Percentiles rank a stretch among this genome's conserved stretches.
These are phyloP conservation scores for Eulithis testata DNA, from an alignment of 2,888 invertebrate genomes.

Conservation along the genomic window DNA sequence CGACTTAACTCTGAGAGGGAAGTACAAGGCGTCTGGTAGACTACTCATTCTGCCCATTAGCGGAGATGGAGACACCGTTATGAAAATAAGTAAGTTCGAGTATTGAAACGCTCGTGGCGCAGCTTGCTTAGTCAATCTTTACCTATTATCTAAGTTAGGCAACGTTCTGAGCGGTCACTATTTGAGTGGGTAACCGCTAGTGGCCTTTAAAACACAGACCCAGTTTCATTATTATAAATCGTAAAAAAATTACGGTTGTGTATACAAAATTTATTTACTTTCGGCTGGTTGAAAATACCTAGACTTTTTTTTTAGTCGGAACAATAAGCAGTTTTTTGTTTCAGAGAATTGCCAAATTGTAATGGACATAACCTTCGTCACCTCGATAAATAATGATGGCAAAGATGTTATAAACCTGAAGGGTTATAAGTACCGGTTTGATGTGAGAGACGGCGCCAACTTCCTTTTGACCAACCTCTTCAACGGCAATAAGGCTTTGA, in stretches of 20 bases:
- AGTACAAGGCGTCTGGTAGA: slow-evolving; percentile 63
- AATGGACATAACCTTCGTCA: slow-evolving; percentile 53
- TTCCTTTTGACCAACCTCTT: slow-evolving; percentile 67
- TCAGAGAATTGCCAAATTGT: slow-evolving; percentile 56
- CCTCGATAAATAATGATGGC: slow-evolving; percentile 56
- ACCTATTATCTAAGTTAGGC: too few relatives aligned
- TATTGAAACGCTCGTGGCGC: too few relatives aligned
- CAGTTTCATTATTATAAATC: too few relatives aligned
- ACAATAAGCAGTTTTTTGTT: slow-evolving; percentile 32
- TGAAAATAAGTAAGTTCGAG: slow-evolving; percentile 56
- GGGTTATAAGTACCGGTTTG: slow-evolving; percentile 58
- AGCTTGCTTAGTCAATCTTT: too few relatives aligned
- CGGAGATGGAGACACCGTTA: slow-evolving; percentile 61
- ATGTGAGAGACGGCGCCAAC: slow-evolving; percentile 60
- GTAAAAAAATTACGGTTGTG: too few relatives aligned
- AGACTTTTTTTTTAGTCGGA: neutral
- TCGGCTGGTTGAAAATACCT: neutral
- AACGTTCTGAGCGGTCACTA: too few relatives aligned
- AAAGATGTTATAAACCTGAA: slow-evolving; percentile 59
- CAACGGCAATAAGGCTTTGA: slow-evolving; percentile 67
- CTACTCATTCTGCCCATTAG: slow-evolving; percentile 68
- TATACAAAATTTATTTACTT: neutral
- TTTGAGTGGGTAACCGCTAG: too few relatives aligned
- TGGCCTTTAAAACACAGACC: too few relatives aligned
- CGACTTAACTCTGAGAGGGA: slow-evolving; percentile 51